A percentile compares a stretch with the other conserved stretches of the same genome.
Evolutionary conservation across 2,113 vertebrate genomes (phyloP).

Genomic region (Morone chrysops): DNA sequence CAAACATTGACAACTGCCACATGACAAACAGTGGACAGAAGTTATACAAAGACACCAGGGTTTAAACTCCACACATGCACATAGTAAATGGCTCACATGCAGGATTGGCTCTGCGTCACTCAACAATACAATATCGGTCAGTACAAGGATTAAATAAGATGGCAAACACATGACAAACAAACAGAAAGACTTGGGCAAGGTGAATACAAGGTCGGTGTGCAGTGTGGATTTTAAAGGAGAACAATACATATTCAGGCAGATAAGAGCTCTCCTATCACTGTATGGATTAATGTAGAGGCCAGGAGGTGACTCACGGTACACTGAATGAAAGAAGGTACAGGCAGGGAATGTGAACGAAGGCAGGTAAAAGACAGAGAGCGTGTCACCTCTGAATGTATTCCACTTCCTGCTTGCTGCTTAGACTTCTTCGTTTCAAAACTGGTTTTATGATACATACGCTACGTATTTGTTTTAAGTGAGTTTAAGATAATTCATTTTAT

Average conservation of each 20-base stretch:
- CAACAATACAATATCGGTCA: too few species aligned
- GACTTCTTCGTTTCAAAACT: neutral
- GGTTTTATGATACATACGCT: neutral
- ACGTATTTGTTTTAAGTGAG: neutral
- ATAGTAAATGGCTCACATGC: neutral
- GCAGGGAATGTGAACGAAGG: neutral
- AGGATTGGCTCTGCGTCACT: neutral
- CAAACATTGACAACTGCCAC: neutral
- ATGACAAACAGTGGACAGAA: conserved; percentile 11
- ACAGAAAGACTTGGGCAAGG: conserved; percentile 12
- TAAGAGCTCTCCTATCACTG: neutral
- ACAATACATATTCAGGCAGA: neutral
- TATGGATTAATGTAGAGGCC: neutral
- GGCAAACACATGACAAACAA: neutral
- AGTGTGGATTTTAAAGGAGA: neutral
- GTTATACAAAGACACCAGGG: conserved; percentile 18
- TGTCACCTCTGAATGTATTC: neutral
- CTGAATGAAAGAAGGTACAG: neutral
- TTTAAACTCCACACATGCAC: conserved; percentile 19
- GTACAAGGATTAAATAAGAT: neutral
- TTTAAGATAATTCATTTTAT: too few species aligned
- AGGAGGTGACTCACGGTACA: neutral
- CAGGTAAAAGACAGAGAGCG: neutral
- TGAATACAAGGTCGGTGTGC: neutral
- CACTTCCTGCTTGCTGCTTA: conserved; percentile 18